Evolutionary conservation across 2,113 vertebrate species (phyloP).

Genomic region (Xerus inauris): DNA sequence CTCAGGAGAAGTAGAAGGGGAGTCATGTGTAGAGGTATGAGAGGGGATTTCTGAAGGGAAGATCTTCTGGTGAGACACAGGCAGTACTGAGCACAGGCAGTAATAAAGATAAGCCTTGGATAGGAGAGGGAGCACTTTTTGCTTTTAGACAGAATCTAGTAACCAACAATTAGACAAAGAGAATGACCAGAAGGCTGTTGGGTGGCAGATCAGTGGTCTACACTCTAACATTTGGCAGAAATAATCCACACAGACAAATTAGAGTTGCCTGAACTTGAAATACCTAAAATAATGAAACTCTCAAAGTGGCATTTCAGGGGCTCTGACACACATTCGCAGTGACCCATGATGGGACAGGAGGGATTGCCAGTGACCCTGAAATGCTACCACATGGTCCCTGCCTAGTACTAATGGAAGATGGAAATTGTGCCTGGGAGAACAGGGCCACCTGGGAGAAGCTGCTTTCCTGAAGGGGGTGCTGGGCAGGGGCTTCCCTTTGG

Average conservation of each 20-base stretch:
- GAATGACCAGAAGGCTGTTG: neutral
- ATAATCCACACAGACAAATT: slow-evolving; percentile 55
- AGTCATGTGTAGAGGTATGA: neutral
- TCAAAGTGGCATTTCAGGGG: slow-evolving; percentile 39
- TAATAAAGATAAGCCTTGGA: neutral
- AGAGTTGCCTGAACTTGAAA: slow-evolving; percentile 64
- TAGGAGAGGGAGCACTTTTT: neutral
- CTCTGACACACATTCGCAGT: slow-evolving; percentile 41
- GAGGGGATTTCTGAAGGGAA: neutral
- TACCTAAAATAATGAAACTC: slow-evolving; percentile 56
- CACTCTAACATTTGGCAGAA: neutral
- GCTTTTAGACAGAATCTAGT: neutral
- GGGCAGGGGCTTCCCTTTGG: neutral
- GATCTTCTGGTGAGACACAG: neutral
- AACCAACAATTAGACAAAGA: neutral
- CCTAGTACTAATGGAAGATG: neutral
- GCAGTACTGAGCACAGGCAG: neutral
- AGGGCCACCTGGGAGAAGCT: rapidly evolving
- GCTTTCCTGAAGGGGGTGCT: neutral
- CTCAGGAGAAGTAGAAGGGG: neutral
- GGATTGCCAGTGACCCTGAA: neutral
- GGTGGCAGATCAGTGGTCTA: neutral
- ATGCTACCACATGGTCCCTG: neutral
- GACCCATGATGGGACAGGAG: neutral
- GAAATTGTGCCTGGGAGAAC: neutral